phyloP scores from a whole-genome alignment of 1,140 invertebrate genomes.

The Diploscapter pachys region DNA sequence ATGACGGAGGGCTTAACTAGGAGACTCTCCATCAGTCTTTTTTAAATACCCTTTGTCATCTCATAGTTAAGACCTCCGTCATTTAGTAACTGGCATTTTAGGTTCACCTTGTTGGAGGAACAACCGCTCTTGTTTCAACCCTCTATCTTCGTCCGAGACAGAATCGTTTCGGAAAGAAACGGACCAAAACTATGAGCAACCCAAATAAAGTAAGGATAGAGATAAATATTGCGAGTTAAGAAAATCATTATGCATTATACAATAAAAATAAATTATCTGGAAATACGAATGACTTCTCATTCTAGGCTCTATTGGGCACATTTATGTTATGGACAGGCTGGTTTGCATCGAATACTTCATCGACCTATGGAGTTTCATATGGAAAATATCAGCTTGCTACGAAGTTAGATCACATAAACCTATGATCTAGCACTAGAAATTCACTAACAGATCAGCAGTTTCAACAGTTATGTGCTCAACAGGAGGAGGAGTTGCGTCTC shows the following conservation, averaged over 20 bases:
- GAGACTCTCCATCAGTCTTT: too few relatives aligned
- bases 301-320: constrained; percentile 52
- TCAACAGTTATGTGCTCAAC: constrained; percentile 83
- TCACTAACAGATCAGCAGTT: constrained; percentile 69
- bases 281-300: too few relatives aligned
- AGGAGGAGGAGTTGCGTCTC: constrained; percentile 72
- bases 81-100: constrained; percentile 58
- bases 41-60: too few relatives aligned
- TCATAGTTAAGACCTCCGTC: too few relatives aligned
- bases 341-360: constrained; percentile 85
- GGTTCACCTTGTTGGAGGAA: constrained; percentile 80
- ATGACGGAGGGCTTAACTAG: too few relatives aligned
- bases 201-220: constrained; percentile 83
- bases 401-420: constrained; percentile 56
- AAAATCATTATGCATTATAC: too few relatives aligned
- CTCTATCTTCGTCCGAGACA: constrained; percentile 81
- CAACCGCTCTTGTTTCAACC: constrained; percentile 77
- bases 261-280: too few relatives aligned
- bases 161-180: constrained; percentile 76
- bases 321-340: constrained; percentile 93
- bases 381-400: constrained; percentile 81
- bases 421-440: too few relatives aligned
- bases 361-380: constrained; percentile 67
- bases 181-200: constrained; percentile 75
- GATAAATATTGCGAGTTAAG: not conserved